These are phyloP conservation scores for Syngnathus acus DNA, from an alignment of 2,797 vertebrate genomes.

Conservation along the genomic window DNA sequence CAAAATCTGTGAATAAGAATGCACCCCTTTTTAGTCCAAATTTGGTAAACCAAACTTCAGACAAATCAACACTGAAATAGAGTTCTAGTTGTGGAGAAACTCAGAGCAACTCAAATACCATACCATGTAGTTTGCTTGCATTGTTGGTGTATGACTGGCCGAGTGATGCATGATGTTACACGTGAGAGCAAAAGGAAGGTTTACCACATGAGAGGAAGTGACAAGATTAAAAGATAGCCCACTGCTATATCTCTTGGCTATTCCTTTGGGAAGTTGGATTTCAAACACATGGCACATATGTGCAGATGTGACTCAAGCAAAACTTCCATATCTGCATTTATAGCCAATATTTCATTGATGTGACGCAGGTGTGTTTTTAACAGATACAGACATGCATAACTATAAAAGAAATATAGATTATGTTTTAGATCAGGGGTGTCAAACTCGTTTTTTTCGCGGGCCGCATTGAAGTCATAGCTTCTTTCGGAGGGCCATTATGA, in stretches of 20 bases:
- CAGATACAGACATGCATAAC: neutral
- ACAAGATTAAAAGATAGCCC: conserved; percentile 37
- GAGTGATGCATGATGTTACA: neutral
- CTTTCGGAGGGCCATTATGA: no score
- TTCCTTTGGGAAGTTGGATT: conserved; percentile 30
- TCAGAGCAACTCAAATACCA: neutral
- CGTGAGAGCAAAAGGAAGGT: conserved; percentile 3
- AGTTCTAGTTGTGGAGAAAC: no score
- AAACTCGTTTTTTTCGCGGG: no score
- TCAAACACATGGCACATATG: conserved; percentile 40
- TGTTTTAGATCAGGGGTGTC: no score
- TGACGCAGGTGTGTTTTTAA: no score
- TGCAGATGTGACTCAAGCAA: neutral
- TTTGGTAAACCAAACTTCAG: neutral
- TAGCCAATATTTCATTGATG: neutral
- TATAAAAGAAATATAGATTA: neutral
- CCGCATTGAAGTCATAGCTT: no score
- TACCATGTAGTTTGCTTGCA: no score
- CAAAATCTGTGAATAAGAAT: no score
- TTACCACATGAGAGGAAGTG: conserved; percentile 20
- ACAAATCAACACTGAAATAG: neutral
- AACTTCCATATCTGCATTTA: neutral
- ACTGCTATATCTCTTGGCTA: conserved; percentile 12
- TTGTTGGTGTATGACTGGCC: neutral
- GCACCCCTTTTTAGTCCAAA: neutral